Evolutionary conservation across 1,140 invertebrate genomes (phyloP).

Genomic region (Ylistrum balloti): DNA sequence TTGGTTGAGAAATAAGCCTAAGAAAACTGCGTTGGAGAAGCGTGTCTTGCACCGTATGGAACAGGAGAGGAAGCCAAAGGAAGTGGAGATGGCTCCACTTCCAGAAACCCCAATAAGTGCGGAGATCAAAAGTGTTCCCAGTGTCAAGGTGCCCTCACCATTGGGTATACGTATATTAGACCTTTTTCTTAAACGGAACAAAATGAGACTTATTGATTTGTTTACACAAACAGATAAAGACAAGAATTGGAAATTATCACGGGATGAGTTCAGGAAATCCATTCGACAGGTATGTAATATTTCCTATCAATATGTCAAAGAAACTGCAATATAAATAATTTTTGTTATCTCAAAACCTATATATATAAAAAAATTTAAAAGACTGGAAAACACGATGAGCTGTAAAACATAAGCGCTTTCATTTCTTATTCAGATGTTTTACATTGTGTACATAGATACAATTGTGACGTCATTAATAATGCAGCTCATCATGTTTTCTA

Average conservation of each 20-base stretch:
- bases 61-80: slow-evolving; percentile 52
- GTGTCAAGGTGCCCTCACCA: slow-evolving; percentile 74
- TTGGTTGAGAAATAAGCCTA: slow-evolving; percentile 74
- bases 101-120: slow-evolving; percentile 57
- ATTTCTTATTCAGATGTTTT: too few relatives aligned
- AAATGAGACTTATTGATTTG: slow-evolving; percentile 78
- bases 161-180: slow-evolving; percentile 76
- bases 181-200: slow-evolving; percentile 73
- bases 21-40: slow-evolving; percentile 77
- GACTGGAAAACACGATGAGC: too few relatives aligned
- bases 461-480: too few relatives aligned
- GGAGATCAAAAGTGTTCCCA: slow-evolving; percentile 60
- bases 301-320: too few relatives aligned
- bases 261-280: slow-evolving; percentile 75
- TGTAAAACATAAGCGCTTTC: too few relatives aligned
- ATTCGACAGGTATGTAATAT: slow-evolving; percentile 71
- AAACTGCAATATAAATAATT: too few relatives aligned
- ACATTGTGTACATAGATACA: too few relatives aligned
- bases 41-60: slow-evolving; percentile 64
- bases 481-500: too few relatives aligned
- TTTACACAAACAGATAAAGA: slow-evolving; percentile 78
- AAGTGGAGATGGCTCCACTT: slow-evolving; percentile 45
- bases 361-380: too few relatives aligned
- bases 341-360: too few relatives aligned
- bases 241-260: slow-evolving; percentile 78